Conservation (phyloP, 2,113 vertebrate genomes). For the Danionella cerebrum region DNA sequence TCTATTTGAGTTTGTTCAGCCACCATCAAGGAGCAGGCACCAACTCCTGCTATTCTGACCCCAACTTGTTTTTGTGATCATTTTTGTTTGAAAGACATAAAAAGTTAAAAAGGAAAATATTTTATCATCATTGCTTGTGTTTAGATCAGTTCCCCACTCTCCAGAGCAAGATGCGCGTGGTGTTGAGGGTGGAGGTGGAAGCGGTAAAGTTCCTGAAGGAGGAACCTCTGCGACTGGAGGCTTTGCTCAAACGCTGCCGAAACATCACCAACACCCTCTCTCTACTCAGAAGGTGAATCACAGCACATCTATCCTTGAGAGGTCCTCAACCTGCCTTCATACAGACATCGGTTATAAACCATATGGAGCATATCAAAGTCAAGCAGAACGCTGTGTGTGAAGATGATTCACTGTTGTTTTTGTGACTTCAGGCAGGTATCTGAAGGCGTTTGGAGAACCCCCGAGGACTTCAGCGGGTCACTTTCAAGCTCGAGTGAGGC, state of each 20-base stretch:
- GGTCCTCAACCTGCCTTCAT: too few relatives aligned
- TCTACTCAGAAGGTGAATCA: slow-evolving; percentile 59
- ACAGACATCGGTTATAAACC: too few relatives aligned
- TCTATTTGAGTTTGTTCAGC: too few relatives aligned
- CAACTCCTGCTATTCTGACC: too few relatives aligned
- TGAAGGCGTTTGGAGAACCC: slow-evolving; percentile 71
- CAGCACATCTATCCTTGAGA: background rate
- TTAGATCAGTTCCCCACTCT: slow-evolving; percentile 92
- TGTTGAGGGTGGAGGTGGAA: slow-evolving; percentile 93
- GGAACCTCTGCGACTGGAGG: slow-evolving; percentile 88
- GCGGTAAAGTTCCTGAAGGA: slow-evolving; percentile 97
- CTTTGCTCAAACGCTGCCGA: slow-evolving; percentile 88
- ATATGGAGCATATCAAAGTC: too few relatives aligned
- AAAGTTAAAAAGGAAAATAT: too few relatives aligned
- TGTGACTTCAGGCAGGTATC: slow-evolving; percentile 34
- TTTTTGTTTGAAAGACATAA: too few relatives aligned
- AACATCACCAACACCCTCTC: slow-evolving; percentile 76
- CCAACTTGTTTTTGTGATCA: too few relatives aligned
- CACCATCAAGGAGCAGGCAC: too few relatives aligned
- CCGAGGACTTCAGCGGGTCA: slow-evolving; percentile 68
- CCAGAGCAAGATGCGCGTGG: slow-evolving; percentile 97
- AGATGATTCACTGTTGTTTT: too few relatives aligned
- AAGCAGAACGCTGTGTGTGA: background rate
- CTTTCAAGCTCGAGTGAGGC: slow-evolving; percentile 59
- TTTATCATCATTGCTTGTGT: slow-evolving; percentile 10